Base-by-base conservation (phyloP, 2,797 vertebrate genomes). In the Nannoperca australis region DNA sequence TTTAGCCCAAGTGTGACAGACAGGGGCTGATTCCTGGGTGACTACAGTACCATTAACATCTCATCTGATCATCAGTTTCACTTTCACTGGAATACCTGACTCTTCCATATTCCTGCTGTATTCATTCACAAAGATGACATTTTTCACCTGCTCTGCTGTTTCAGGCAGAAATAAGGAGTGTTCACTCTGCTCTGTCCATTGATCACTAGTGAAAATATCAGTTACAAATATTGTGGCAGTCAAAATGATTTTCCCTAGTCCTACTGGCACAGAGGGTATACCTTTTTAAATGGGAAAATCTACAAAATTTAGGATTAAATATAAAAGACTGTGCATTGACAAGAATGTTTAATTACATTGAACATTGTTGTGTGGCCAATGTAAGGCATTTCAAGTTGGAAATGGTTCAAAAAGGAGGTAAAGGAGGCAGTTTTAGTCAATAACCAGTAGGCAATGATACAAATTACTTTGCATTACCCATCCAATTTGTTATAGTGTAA, bases 1-100 rank as follows among this genome's bases (percentile, higher is more conserved):
- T 93, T 93, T 91, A 93, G 90, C 64, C n/a, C 70, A 59, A 34
- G 70, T 88, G 71, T 91, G 87, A 91, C 73, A 55, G 89, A 86
- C 80, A 62, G 75, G 75, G 65, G 56, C 74, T 65, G 72, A 66
- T 49, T 76, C 83, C 77, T 74, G 54, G 44, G 53, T 55, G 71
- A 64, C 77, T 83, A 80, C 81, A 83, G 70, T 68, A 44, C 71
- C 73, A 79, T 89, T 86, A 91, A 88, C 79, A 83, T 91, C 91
- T 91, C 64, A 90, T 83, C 73, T 84, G 74, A 51, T 88, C 88
- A 83, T 86, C 86, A 70, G 68, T 82, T 92, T 88, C 54, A 63
- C 47, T 79, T 78, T 83, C 68, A 75, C 66, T 79, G 38, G 44
- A 80, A 78, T 56, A 73, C 61, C 84, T 60, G 58, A 78, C 72